Percentiles rank a stretch among this genome's conserved stretches.
Conservation (phyloP, 2,113 vertebrate genomes). For the Ammospiza nelsoni region DNA sequence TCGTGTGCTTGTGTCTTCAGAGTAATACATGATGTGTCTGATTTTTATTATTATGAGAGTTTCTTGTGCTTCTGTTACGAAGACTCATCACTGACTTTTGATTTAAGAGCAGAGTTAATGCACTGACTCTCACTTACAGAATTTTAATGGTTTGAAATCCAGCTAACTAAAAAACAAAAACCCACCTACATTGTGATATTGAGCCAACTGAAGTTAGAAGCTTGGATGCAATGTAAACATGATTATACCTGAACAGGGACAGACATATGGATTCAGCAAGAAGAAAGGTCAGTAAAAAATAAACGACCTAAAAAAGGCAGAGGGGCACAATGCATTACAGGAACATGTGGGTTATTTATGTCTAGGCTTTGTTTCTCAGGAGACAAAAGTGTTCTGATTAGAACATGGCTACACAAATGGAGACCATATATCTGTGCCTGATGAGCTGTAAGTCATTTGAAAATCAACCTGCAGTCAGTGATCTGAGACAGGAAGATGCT, state of each 20-base stretch:
- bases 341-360: background rate
- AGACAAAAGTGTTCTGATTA: background rate
- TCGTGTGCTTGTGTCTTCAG: background rate
- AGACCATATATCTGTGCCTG: background rate
- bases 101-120: background rate
- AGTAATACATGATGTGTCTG: background rate
- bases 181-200: background rate
- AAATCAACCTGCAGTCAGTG: background rate
- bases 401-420: background rate
- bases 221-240: background rate
- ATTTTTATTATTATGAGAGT: background rate
- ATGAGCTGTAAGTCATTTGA: background rate
- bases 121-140: background rate
- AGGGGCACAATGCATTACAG: background rate
- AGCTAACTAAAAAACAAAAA: fast-evolving
- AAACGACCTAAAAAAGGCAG: background rate
- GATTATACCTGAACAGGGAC: background rate
- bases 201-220: background rate
- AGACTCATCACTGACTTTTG: background rate
- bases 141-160: background rate
- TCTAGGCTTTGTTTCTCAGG: background rate
- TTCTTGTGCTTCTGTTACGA: background rate
- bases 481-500: background rate
- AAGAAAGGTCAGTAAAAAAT: background rate
- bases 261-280: background rate